Evolutionary conservation across 1,140 invertebrate genomes (phyloP).

Genomic region (Ctenoplectra terminalis): DNA sequence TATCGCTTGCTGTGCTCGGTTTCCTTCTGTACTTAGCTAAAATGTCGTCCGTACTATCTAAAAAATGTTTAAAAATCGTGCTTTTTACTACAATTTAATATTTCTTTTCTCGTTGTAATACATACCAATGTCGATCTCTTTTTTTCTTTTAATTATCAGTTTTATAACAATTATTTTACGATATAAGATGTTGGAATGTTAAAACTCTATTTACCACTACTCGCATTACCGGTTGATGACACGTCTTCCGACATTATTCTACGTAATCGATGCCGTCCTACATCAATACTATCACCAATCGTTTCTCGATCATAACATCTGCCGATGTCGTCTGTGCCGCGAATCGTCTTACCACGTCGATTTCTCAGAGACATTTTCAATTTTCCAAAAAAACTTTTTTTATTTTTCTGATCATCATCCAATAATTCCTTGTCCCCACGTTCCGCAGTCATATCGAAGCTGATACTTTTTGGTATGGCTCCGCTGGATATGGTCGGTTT

Average conservation of each 20-base stretch:
- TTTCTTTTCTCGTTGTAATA: background rate
- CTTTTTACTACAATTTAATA: too few relatives aligned
- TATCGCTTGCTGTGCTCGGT: conserved; percentile 85
- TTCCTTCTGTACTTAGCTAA: conserved; percentile 96
- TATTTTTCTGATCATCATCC: conserved; percentile 86
- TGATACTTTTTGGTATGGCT: conserved; percentile 95
- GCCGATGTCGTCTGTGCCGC: conserved; percentile 81
- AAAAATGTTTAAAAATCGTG: conserved; percentile 64
- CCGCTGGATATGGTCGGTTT: conserved; percentile 88
- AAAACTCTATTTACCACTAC: conserved; percentile 68
- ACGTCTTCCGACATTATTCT: conserved; percentile 83
- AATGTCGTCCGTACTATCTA: conserved; percentile 95
- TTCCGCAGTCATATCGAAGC: conserved; percentile 95
- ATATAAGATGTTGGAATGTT: background rate
- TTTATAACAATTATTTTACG: background rate
- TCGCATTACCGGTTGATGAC: conserved; percentile 68
- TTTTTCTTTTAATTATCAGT: background rate
- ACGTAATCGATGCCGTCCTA: conserved; percentile 80
- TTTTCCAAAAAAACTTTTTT: conserved; percentile 87
- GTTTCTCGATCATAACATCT: conserved; percentile 80
- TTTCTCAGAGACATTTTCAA: conserved; percentile 88
- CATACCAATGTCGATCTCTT: too few relatives aligned
- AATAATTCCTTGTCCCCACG: conserved; percentile 87
- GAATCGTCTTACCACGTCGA: conserved; percentile 84
- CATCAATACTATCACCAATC: conserved; percentile 74